A percentile compares a stretch with the other conserved stretches of the same genome.
Evolutionary conservation across 1,140 invertebrate genomes (phyloP).

Genomic region (Meloidogyne floridensis): DNA sequence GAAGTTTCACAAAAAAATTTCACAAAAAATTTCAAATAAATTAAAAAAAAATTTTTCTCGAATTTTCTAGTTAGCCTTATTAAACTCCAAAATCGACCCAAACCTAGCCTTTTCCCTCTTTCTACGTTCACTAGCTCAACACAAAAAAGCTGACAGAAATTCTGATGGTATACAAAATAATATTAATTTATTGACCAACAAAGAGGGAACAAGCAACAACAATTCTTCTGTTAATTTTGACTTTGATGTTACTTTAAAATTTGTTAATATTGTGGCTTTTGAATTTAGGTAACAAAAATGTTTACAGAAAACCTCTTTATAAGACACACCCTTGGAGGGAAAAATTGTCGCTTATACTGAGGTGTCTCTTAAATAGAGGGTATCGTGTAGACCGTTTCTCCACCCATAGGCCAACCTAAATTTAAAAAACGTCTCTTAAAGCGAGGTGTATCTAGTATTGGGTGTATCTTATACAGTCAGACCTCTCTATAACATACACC

Average conservation of each 20-base stretch:
- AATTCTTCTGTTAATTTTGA: neutral
- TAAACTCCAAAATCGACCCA: neutral
- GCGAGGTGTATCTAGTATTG: too few relatives aligned
- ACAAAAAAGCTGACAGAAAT: neutral
- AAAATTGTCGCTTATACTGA: neutral
- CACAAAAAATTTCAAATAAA: too few relatives aligned
- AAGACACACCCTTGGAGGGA: too few relatives aligned
- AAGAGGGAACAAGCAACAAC: neutral
- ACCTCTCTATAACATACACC: too few relatives aligned
- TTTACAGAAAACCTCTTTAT: too few relatives aligned
- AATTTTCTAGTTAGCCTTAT: neutral
- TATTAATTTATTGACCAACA: neutral
- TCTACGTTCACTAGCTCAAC: neutral
- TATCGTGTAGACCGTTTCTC: too few relatives aligned
- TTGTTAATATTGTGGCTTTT: slow-evolving; percentile 5
- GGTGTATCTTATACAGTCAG: too few relatives aligned
- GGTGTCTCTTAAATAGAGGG: too few relatives aligned
- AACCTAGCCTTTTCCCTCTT: neutral
- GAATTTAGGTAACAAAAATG: neutral
- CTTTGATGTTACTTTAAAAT: neutral
- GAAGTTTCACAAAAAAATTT: too few relatives aligned
- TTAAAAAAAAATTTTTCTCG: too few relatives aligned
- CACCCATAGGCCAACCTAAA: too few relatives aligned
- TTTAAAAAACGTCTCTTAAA: too few relatives aligned
- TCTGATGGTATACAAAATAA: neutral